Evolutionary conservation across 2,797 vertebrate genomes (phyloP).

Genomic region (Chaunax sp.): DNA sequence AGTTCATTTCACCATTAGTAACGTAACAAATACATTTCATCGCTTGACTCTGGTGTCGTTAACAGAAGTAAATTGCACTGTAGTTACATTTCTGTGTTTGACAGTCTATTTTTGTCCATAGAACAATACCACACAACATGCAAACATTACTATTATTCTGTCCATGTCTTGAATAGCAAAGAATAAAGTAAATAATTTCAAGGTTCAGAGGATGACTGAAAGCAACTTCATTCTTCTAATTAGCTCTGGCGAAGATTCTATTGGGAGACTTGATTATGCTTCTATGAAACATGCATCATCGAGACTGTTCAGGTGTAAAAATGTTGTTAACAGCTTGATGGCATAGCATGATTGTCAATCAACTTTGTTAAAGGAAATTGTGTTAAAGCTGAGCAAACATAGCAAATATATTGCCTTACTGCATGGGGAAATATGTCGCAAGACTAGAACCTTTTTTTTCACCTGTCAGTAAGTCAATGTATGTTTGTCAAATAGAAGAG

Average conservation of each 20-base stretch:
- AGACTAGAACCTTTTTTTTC: background rate
- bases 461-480: background rate
- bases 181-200: slow-evolving; percentile 44
- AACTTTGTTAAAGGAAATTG: slow-evolving; percentile 12
- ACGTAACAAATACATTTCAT: slow-evolving; percentile 13
- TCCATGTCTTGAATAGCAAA: slow-evolving; percentile 2
- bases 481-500: slow-evolving; percentile 11
- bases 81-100: background rate
- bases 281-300: slow-evolving; percentile 47
- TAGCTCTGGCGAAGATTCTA: slow-evolving; percentile 17
- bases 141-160: slow-evolving; percentile 12
- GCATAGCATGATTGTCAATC: slow-evolving; percentile 32
- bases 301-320: slow-evolving; percentile 48
- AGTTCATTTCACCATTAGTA: background rate
- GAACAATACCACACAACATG: slow-evolving; percentile 3
- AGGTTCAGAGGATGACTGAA: slow-evolving; percentile 38
- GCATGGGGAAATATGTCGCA: background rate
- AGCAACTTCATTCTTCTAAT: slow-evolving; percentile 33
- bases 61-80: background rate
- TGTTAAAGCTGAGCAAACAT: background rate
- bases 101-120: background rate
- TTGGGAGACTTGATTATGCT: slow-evolving; percentile 30
- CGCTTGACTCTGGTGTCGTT: no score
- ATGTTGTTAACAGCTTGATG: slow-evolving; percentile 24
- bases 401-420: background rate